These are phyloP conservation scores for Tetramorium parvispinum DNA, from an alignment of 1,140 invertebrate genomes.

Conservation along the genomic window DNA sequence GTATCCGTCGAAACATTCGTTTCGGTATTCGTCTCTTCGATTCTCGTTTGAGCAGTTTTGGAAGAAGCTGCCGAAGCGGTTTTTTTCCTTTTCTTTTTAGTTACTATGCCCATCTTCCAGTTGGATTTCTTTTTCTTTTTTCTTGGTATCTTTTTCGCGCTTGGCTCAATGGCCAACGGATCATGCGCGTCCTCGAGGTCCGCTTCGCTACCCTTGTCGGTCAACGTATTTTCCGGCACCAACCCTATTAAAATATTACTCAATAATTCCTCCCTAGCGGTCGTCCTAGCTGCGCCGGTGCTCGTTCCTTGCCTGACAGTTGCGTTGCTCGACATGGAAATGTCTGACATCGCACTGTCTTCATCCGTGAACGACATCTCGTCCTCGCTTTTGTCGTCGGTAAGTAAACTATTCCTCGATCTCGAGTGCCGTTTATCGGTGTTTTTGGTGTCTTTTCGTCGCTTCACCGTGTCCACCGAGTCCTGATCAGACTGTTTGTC, in stretches of 20 bases:
- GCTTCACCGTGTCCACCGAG: slow-evolving; percentile 15
- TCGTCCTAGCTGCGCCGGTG: neutral
- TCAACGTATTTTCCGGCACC: slow-evolving; percentile 16
- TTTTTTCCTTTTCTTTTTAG: slow-evolving; percentile 77
- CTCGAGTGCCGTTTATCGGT: neutral
- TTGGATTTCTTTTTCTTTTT: slow-evolving; percentile 80
- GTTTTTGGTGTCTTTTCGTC: slow-evolving; percentile 3
- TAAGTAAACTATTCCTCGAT: neutral
- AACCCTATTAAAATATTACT: slow-evolving; percentile 74
- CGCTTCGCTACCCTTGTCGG: slow-evolving; percentile 52
- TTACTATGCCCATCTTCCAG: slow-evolving; percentile 81
- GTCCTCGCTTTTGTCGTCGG: slow-evolving; percentile 24
- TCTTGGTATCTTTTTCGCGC: slow-evolving; percentile 55
- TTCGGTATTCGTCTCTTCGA: neutral
- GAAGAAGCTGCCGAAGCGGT: neutral
- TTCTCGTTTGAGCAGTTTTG: neutral
- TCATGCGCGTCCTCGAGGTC: slow-evolving; percentile 41
- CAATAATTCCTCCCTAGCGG: slow-evolving; percentile 75
- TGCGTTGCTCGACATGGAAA: slow-evolving; percentile 67
- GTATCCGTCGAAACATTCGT: neutral
- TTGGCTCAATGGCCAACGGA: neutral
- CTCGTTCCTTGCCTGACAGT: neutral
- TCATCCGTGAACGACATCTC: slow-evolving; percentile 65
- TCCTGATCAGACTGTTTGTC: slow-evolving; percentile 69
- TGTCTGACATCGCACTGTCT: slow-evolving; percentile 71